A percentile compares a stretch with the other conserved stretches of the same genome.
phyloP scores from a whole-genome alignment of 1,140 invertebrate genomes.

The Pseudoatta argentina region DNA sequence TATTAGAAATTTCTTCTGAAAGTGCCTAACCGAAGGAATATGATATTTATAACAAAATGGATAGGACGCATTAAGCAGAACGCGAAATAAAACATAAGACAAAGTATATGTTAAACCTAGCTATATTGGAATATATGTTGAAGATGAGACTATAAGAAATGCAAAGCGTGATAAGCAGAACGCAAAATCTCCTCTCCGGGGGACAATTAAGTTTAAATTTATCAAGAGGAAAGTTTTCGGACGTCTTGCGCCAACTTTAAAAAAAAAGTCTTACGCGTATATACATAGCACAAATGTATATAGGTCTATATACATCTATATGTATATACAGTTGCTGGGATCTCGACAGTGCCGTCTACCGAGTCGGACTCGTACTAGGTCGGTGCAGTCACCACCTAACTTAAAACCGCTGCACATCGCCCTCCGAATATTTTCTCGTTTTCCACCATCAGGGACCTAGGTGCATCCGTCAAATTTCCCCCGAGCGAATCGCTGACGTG shows the following conservation, averaged over 20 bases:
- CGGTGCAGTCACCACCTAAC: conserved; percentile 78
- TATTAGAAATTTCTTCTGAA: too few species aligned
- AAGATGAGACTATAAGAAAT: background rate
- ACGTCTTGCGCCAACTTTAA: background rate
- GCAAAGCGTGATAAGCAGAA: background rate
- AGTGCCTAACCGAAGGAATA: background rate
- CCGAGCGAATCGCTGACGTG: conserved; percentile 68
- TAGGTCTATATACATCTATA: background rate
- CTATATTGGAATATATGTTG: background rate
- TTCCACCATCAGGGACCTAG: background rate
- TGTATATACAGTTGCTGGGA: background rate
- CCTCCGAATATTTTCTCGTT: conserved; percentile 51
- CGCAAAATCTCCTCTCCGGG: background rate
- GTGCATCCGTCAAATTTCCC: background rate
- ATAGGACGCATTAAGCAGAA: background rate
- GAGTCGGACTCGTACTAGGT: conserved; percentile 77
- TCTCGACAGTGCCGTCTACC: conserved; percentile 78
- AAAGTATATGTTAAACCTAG: background rate
- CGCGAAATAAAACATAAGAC: background rate
- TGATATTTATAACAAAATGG: background rate
- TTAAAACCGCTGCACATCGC: conserved; percentile 77
- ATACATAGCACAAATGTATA: background rate
- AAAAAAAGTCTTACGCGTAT: background rate
- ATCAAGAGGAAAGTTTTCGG: background rate
- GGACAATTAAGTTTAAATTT: background rate